These are phyloP conservation scores for Prosopocoilus inquinatus DNA, from an alignment of 2,888 invertebrate species.

Conservation along the genomic window DNA sequence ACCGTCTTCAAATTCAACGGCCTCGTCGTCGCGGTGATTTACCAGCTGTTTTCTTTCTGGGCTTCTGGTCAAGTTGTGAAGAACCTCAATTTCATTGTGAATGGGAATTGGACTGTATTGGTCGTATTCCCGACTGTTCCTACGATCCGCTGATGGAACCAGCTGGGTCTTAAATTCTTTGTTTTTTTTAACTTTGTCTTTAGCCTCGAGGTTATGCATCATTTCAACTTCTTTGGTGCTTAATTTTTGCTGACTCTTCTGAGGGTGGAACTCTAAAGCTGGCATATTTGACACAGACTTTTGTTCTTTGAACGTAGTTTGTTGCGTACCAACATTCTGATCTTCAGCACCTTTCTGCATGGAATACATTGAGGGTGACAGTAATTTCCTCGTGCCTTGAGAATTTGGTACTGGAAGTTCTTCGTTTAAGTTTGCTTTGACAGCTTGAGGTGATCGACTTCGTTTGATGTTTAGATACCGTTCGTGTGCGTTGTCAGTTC, in stretches of 20 bases:
- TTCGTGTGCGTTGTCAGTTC: too few species aligned
- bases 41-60: slow-evolving; percentile 45
- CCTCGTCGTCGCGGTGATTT: neutral
- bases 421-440: too few species aligned
- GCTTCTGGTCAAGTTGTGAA: slow-evolving; percentile 68
- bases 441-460: neutral
- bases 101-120: slow-evolving; percentile 47
- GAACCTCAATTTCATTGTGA: slow-evolving; percentile 66
- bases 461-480: neutral
- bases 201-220: too few species aligned
- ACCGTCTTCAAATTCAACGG: neutral
- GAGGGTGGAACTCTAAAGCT: neutral
- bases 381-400: too few species aligned
- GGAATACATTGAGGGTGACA: too few species aligned
- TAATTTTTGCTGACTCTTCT: neutral
- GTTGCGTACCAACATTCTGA: too few species aligned
- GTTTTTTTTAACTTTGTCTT: too few species aligned
- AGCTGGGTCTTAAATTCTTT: too few species aligned
- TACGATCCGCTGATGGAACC: neutral
- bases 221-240: too few species aligned
- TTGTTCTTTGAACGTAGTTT: neutral
- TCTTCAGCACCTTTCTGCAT: too few species aligned
- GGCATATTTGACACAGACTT: neutral
- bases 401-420: too few species aligned
- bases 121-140: slow-evolving; percentile 29